Conservation (phyloP, 2,797 vertebrate species). For the Gadopsis marmoratus region DNA sequence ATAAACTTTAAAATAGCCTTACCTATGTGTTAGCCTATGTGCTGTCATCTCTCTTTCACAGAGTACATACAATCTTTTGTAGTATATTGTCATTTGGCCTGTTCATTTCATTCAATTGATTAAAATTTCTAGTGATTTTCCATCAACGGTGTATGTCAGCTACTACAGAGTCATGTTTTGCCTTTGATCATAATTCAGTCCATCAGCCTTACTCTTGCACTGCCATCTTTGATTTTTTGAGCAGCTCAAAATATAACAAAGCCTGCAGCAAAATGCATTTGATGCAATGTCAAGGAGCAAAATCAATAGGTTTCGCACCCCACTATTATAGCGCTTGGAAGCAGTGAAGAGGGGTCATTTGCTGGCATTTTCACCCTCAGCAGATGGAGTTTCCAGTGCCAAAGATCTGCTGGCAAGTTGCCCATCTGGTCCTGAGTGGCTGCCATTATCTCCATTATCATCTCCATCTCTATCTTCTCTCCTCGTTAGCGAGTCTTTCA, state of each 20-base stretch:
- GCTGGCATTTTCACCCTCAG: conserved; percentile 74
- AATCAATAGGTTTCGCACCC: conserved; percentile 79
- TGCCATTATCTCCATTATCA: conserved; percentile 72
- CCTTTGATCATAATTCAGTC: conserved; percentile 78
- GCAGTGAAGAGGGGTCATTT: conserved; percentile 73
- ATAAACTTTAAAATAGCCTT: neutral
- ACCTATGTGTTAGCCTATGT: neutral
- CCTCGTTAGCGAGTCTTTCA: conserved; percentile 66
- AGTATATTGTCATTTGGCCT: conserved; percentile 34
- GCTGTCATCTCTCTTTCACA: conserved; percentile 39
- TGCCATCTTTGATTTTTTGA: conserved; percentile 71
- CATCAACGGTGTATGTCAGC: conserved; percentile 47
- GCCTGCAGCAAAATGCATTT: conserved; percentile 77
- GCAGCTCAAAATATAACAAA: conserved; percentile 74
- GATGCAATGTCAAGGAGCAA: conserved; percentile 78
- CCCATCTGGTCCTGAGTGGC: conserved; percentile 68
- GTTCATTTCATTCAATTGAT: conserved; percentile 64
- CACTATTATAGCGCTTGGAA: conserved; percentile 71
- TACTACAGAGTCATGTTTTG: conserved; percentile 63
- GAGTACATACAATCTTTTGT: conserved; percentile 43
- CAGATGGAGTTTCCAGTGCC: conserved; percentile 76
- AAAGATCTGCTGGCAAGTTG: conserved; percentile 74
- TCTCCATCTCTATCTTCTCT: conserved; percentile 62
- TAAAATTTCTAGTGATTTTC: conserved; percentile 52
- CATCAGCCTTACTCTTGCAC: conserved; percentile 55